Evolutionary conservation across 1,140 invertebrate genomes (phyloP).

Genomic region (Linepithema humile): DNA sequence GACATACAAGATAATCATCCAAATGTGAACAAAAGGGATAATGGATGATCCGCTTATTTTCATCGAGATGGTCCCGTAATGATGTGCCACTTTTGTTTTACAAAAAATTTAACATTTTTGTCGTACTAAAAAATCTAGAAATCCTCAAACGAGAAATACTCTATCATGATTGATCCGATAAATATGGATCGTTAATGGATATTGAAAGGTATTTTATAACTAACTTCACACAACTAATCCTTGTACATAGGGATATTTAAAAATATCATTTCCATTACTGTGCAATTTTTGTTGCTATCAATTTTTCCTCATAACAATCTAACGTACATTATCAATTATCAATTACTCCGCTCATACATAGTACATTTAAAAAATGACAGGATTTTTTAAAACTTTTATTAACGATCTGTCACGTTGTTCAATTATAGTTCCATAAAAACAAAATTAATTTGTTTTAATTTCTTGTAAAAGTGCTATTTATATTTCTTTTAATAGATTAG

Average conservation of each 20-base stretch:
- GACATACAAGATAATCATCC: slow-evolving; percentile 73
- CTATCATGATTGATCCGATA: background rate
- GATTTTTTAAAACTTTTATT: no score
- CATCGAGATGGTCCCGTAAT: slow-evolving; percentile 68
- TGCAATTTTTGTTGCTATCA: background rate
- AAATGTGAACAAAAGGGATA: slow-evolving; percentile 62
- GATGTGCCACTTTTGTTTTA: slow-evolving; percentile 45
- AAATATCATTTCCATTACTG: slow-evolving; percentile 13
- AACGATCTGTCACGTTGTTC: no score
- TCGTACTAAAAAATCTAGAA: background rate
- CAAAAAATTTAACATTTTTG: slow-evolving; percentile 7
- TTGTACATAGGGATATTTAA: slow-evolving; percentile 36
- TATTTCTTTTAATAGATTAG: no score
- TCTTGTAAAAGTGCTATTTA: no score
- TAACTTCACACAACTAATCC: slow-evolving; percentile 20
- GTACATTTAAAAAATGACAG: no score
- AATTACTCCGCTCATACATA: background rate
- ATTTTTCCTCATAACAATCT: background rate
- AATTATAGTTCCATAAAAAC: no score
- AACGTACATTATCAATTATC: background rate
- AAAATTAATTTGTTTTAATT: no score
- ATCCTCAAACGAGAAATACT: background rate
- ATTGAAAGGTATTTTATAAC: slow-evolving; percentile 10
- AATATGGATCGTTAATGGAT: slow-evolving; percentile 38
- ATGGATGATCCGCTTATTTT: slow-evolving; percentile 46